Evolutionary conservation across 2,113 vertebrate genomes (phyloP).

Genomic region (Nymphicus hollandicus): DNA sequence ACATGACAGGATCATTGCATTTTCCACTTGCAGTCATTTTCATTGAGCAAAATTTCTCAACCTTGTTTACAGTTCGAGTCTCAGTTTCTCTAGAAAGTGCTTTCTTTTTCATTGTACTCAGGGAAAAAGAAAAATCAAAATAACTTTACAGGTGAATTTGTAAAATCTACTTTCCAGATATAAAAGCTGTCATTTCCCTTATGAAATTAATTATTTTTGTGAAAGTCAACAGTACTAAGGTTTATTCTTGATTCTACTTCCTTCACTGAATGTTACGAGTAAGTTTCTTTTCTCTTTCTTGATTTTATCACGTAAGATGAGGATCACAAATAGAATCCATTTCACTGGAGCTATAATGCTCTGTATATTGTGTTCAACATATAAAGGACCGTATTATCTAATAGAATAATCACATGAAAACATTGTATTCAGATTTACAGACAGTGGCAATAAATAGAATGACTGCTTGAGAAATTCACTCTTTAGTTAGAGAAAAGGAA

Average conservation of each 20-base stretch:
- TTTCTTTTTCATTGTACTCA: background rate
- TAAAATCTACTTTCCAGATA: background rate
- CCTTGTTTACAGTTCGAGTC: background rate
- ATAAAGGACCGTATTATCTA: background rate
- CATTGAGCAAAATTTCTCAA: background rate
- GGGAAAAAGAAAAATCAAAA: background rate
- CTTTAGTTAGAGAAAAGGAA: background rate
- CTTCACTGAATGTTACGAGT: background rate
- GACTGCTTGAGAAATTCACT: background rate
- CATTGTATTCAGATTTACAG: background rate
- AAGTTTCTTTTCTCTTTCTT: background rate
- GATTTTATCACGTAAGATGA: background rate
- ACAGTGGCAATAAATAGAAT: background rate
- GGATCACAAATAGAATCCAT: background rate
- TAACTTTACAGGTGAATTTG: background rate
- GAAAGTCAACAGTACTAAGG: background rate
- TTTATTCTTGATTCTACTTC: background rate
- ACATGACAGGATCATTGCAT: background rate
- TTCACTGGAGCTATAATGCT: background rate
- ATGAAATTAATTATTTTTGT: background rate
- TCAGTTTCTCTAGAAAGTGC: background rate
- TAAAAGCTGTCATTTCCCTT: background rate
- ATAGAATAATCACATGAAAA: background rate
- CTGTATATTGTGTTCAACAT: background rate
- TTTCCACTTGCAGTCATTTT: conserved; percentile 17